phyloP scores from a whole-genome alignment of 1,140 invertebrate species.

The Vollenhovia emeryi region DNA sequence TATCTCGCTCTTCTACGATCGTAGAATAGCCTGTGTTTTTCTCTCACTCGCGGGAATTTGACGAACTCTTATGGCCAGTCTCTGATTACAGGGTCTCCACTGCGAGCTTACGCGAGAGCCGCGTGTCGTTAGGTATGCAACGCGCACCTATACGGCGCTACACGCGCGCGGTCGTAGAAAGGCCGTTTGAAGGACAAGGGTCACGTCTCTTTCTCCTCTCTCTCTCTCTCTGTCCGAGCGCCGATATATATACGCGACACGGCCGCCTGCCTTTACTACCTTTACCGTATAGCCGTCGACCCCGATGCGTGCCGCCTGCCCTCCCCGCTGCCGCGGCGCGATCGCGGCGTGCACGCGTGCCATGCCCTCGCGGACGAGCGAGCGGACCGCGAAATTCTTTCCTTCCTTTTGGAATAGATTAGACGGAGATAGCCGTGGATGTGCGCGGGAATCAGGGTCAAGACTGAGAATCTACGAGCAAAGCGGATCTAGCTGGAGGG shows the following conservation, averaged over 20 bases:
- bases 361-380: neutral
- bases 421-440: neutral
- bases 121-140: constrained; percentile 73
- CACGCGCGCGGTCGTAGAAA: constrained; percentile 72
- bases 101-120: constrained; percentile 42
- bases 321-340: neutral
- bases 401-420: constrained; percentile 4
- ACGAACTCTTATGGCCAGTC: too few species aligned
- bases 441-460: constrained; percentile 2
- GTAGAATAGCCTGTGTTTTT: too few species aligned
- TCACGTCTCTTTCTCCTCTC: constrained; percentile 70
- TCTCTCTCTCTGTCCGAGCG: too few species aligned
- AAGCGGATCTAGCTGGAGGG: neutral
- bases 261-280: constrained; percentile 70
- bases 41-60: too few species aligned
- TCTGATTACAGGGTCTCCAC: too few species aligned
- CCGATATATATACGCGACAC: constrained; percentile 65
- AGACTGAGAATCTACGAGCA: neutral
- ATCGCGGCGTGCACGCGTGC: neutral
- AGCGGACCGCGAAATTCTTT: neutral
- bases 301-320: neutral
- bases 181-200: constrained; percentile 81
- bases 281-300: constrained; percentile 63
- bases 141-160: constrained; percentile 63
- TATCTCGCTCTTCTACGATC: too few species aligned